phyloP scores from a whole-genome alignment of 1,140 invertebrate genomes.

The Microplitis demolitor region DNA sequence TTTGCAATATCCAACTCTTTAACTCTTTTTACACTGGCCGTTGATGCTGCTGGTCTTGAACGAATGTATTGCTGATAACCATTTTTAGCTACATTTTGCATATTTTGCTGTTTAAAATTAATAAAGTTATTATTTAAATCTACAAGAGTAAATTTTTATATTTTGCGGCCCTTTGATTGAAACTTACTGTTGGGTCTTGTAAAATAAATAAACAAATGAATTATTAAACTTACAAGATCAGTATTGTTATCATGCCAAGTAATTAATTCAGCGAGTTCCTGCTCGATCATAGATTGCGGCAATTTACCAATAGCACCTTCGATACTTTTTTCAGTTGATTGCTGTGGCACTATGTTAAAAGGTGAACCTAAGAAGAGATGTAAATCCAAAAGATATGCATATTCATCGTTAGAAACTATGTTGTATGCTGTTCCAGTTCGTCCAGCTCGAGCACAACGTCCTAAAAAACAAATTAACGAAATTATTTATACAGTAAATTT shows the following conservation, averaged over 20 bases:
- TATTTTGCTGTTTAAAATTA: slow-evolving; percentile 65
- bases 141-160: background rate
- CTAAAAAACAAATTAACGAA: slow-evolving; percentile 56
- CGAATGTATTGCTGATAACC: slow-evolving; percentile 89
- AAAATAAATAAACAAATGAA: background rate
- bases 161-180: too few relatives aligned
- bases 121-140: background rate
- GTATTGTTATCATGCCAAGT: slow-evolving; percentile 72
- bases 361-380: slow-evolving; percentile 89
- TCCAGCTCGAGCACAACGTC: slow-evolving; percentile 95
- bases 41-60: slow-evolving; percentile 84
- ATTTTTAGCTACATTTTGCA: slow-evolving; percentile 80
- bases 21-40: slow-evolving; percentile 84
- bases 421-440: slow-evolving; percentile 88
- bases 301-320: slow-evolving; percentile 75
- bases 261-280: slow-evolving; percentile 79
- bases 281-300: slow-evolving; percentile 82
- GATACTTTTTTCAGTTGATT: slow-evolving; percentile 54
- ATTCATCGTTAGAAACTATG: slow-evolving; percentile 86
- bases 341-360: slow-evolving; percentile 66
- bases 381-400: slow-evolving; percentile 90
- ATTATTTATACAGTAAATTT: background rate
- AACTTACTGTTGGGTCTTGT: too few relatives aligned
- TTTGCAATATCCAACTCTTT: slow-evolving; percentile 68
- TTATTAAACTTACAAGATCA: slow-evolving; percentile 72